Percentiles rank a stretch among this genome's conserved stretches.
These are phyloP conservation scores for Alentia gelatinosa DNA, from an alignment of 2,888 invertebrate species.

Conservation along the genomic window DNA sequence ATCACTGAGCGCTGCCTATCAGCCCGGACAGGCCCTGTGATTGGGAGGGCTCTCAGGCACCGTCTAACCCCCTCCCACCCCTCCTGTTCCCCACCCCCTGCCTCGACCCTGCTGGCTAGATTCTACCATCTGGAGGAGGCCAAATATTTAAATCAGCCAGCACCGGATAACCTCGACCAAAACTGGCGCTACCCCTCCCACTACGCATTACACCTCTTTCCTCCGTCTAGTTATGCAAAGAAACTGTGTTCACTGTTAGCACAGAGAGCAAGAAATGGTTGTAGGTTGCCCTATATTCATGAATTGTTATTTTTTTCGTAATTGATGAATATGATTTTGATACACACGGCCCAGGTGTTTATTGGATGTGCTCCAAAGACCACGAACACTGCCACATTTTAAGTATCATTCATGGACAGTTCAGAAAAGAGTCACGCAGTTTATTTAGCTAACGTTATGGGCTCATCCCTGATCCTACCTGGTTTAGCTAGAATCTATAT, in stretches of 20 bases:
- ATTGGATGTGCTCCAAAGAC: not conserved
- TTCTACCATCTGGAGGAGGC: not conserved
- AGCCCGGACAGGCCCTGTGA: constrained; percentile 19
- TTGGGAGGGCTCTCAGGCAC: constrained; percentile 19
- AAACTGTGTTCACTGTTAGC: too few relatives aligned
- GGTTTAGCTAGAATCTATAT: not conserved
- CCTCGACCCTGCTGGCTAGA: not conserved
- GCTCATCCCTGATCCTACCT: not conserved
- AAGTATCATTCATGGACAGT: not conserved
- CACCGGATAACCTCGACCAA: not conserved
- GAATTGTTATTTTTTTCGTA: not conserved
- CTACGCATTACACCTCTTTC: too few relatives aligned
- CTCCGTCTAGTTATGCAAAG: too few relatives aligned
- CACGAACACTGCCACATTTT: not conserved
- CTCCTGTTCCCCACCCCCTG: not conserved
- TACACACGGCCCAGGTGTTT: not conserved
- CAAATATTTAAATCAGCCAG: constrained; percentile 39
- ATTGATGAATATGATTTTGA: not conserved
- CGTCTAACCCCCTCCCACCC: not conserved
- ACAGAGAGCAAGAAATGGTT: too few relatives aligned
- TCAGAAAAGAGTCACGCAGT: not conserved
- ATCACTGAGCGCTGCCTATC: constrained; percentile 23
- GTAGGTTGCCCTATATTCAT: too few relatives aligned
- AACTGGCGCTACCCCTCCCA: too few relatives aligned
- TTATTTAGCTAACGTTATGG: not conserved